These are phyloP conservation scores for Isichthys henryi DNA, from an alignment of 2,113 vertebrate genomes.

Conservation along the genomic window DNA sequence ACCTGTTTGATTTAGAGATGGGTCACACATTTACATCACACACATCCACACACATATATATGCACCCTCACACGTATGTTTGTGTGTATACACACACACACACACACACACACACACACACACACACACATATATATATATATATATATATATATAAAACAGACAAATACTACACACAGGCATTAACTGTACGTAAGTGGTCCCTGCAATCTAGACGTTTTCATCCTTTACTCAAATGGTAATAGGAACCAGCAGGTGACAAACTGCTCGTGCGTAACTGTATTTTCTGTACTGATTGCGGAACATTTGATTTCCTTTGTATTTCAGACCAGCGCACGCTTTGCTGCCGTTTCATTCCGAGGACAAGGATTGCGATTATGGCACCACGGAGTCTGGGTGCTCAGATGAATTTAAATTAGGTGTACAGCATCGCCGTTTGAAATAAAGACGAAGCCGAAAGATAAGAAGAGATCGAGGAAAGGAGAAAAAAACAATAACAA, in stretches of 20 bases:
- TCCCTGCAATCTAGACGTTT: constrained; percentile 22
- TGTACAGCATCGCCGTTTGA: constrained; percentile 46
- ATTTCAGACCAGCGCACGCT: constrained; percentile 48
- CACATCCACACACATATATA: background rate
- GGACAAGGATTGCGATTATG: constrained; percentile 61
- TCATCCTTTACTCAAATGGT: background rate
- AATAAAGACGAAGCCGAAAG: constrained; percentile 15
- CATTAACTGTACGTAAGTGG: constrained; percentile 13
- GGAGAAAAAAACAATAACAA: background rate
- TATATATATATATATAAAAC: too few species aligned
- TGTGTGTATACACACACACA: too few species aligned
- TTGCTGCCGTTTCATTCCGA: constrained; percentile 55
- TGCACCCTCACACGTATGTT: constrained; percentile 50
- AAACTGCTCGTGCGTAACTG: background rate
- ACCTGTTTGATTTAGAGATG: background rate
- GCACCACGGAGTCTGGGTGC: constrained; percentile 59
- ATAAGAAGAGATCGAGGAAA: constrained; percentile 14
- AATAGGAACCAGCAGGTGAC: background rate
- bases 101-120: background rate
- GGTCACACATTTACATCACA: background rate
- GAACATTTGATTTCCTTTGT: constrained; percentile 24
- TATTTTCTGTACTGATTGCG: constrained; percentile 9
- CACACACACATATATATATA: too few species aligned
- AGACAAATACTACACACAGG: background rate
- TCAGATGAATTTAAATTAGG: constrained; percentile 71